phyloP scores from a whole-genome alignment of 2,888 invertebrate species.

The Timandra comae region DNA sequence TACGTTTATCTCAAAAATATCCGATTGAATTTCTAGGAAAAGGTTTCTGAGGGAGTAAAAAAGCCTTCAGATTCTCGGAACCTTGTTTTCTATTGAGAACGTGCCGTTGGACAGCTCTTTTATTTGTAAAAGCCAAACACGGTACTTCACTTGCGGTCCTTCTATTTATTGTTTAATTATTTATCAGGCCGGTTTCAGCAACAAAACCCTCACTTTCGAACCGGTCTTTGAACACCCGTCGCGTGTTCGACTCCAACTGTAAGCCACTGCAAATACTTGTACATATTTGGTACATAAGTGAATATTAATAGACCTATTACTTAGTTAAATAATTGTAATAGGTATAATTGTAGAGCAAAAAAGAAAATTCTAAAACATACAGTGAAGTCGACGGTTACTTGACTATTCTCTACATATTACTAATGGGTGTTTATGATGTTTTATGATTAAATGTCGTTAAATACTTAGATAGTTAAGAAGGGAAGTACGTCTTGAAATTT shows the following conservation, averaged over 20 bases:
- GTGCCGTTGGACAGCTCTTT: no score
- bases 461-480: no score
- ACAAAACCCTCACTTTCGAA: constrained; percentile 65
- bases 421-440: no score
- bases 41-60: no score
- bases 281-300: constrained; percentile 5
- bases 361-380: no score
- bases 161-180: constrained; percentile 29
- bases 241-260: constrained; percentile 21
- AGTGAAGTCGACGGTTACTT: no score
- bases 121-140: no score
- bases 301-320: constrained; percentile 5
- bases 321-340: constrained; percentile 11
- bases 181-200: constrained; percentile 53
- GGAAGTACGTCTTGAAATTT: no score
- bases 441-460: no score
- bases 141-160: constrained; percentile 4
- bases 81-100: no score
- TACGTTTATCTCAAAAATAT: constrained; percentile 17
- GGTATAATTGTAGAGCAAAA: constrained; percentile 3
- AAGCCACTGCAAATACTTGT: constrained; percentile 14
- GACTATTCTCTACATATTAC: no score
- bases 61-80: no score
- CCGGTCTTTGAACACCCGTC: constrained; percentile 46
- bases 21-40: constrained; percentile 8